phyloP scores from a whole-genome alignment of 2,888 invertebrate genomes.

The Microlaimidae sp. region DNA sequence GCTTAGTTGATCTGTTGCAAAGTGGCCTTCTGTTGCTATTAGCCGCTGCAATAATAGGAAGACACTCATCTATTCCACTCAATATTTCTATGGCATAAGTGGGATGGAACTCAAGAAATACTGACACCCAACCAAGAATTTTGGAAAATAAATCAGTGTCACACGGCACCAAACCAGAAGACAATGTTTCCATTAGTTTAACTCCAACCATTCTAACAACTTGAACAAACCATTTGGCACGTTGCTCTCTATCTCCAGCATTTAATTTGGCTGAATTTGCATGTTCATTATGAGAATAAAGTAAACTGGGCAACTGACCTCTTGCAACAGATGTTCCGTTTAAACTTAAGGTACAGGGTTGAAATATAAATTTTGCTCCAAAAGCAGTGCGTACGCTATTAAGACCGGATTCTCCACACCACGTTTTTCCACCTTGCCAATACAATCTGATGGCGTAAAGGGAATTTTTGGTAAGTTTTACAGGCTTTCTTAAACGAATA shows the following conservation, averaged over 20 bases:
- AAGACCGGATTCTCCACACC: constrained; percentile 81
- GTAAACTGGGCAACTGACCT: constrained; percentile 79
- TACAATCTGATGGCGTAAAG: constrained; percentile 73
- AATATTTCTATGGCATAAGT: constrained; percentile 5
- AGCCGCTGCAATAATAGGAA: constrained; percentile 1
- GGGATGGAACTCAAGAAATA: constrained; percentile 22
- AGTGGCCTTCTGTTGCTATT: neutral
- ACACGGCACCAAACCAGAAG: neutral
- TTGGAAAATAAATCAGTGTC: constrained; percentile 16
- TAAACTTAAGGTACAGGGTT: constrained; percentile 74
- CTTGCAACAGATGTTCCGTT: constrained; percentile 88
- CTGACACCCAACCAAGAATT: constrained; percentile 23
- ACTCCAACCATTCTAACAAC: constrained; percentile 23
- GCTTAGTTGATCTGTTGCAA: neutral
- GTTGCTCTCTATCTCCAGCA: neutral
- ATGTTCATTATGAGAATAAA: constrained; percentile 48
- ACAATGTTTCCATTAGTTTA: constrained; percentile 16
- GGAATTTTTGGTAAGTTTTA: constrained; percentile 39
- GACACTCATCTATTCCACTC: constrained; percentile 12
- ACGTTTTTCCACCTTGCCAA: constrained; percentile 62
- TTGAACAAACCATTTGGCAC: constrained; percentile 11
- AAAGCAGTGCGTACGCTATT: constrained; percentile 75
- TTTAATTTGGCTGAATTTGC: neutral
- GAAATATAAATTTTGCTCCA: constrained; percentile 72
- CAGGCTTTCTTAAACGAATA: constrained; percentile 70